Evolutionary conservation across 2,888 invertebrate genomes (phyloP).

Genomic region (Elaeidobius kamerunicus): DNA sequence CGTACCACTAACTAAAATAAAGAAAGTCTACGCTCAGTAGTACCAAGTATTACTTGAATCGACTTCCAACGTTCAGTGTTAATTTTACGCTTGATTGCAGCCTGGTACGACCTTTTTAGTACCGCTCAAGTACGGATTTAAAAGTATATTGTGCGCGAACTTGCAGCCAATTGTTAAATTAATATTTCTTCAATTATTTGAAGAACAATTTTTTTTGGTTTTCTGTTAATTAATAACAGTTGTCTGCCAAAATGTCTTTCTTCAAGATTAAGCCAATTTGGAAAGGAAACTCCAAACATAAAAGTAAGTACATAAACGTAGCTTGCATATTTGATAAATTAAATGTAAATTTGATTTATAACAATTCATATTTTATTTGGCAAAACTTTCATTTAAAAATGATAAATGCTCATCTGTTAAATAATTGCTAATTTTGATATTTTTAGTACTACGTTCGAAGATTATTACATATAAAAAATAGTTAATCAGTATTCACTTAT

Average conservation of each 20-base stretch:
- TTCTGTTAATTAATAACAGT: too few species aligned
- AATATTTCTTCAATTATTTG: background rate
- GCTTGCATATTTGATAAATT: too few species aligned
- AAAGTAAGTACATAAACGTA: conserved; percentile 27
- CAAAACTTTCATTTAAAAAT: too few species aligned
- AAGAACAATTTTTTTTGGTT: background rate
- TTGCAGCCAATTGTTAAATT: background rate
- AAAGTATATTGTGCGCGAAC: background rate
- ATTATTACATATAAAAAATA: too few species aligned
- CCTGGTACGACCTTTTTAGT: conserved; percentile 10
- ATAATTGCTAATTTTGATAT: too few species aligned
- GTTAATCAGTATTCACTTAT: too few species aligned
- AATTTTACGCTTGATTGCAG: conserved; percentile 7
- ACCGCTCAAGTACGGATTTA: background rate
- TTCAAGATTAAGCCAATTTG: conserved; percentile 30
- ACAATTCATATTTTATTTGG: too few species aligned
- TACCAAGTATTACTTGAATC: background rate
- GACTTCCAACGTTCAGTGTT: conserved; percentile 5
- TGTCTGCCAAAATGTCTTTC: conserved; percentile 23
- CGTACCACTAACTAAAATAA: conserved; percentile 14
- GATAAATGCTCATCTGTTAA: too few species aligned
- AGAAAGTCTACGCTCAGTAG: conserved; percentile 18
- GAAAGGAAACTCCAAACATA: conserved; percentile 30
- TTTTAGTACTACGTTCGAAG: too few species aligned
- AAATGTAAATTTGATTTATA: too few species aligned